Base-by-base conservation (phyloP, 1,140 invertebrate genomes). In the Heliconius himera region DNA sequence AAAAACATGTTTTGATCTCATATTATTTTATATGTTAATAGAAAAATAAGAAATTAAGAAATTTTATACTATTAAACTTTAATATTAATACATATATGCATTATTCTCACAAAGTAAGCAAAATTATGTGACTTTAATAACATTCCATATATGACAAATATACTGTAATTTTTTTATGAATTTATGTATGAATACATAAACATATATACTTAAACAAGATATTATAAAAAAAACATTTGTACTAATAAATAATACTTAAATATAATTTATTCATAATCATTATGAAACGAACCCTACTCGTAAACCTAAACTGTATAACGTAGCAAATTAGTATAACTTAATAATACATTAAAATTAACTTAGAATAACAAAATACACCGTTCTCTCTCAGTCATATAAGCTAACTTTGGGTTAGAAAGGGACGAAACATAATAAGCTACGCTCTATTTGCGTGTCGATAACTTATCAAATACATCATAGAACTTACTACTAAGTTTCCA, bases 381-480 rank as follows among this genome's bases (percentile, higher is more conserved):
- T 11, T 29, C 60, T 66, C 60, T 26, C 26, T 66, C 60, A 66
- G 3, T 66, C 60, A 66, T 66, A 66, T 26, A 11, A 29, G 8
- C 11, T 22, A 66, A 66, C 60, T 26, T 66, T 29, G 22, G 26
- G 60, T 66, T 29, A 29, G 13, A 66, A 66, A 26, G 60, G 60
- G 60, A 66, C 22, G 4, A 66, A 29, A 66, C 26, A 66, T 66
- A 66, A 66, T 66, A 66, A 66, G 60, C 60, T 66, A 66, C 26
- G 60, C 60, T 66, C 60, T 66, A 66, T 0, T 66, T 66, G 26
- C 60, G 9, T 26, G 3, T 26, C 60, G 60, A 66, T 66, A 66
- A 66, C 60, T 66, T 66, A 66, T 66, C 60, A 66, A 66, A 66
- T 66, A 66, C 22, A 66, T 29, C 60, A 66, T 66, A 29, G 60